Evolutionary conservation across 2,797 vertebrate species (phyloP).

Genomic region (Lagodon rhomboides): DNA sequence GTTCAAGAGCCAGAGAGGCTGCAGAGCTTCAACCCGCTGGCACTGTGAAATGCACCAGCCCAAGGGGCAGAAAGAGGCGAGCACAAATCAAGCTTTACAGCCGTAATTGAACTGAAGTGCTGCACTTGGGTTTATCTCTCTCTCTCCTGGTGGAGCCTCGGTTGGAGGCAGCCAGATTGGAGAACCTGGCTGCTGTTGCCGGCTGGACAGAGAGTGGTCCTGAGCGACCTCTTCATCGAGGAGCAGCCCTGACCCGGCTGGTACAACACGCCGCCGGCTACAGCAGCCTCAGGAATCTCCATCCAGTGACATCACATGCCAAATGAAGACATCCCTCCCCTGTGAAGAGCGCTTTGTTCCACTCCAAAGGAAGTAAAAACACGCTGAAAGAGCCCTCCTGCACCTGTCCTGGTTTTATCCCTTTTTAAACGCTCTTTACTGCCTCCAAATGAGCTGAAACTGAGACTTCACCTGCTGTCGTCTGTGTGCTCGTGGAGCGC

Average conservation of each 20-base stretch:
- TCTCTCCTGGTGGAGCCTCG: conserved; percentile 7
- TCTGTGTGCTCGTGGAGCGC: not conserved
- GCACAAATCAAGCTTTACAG: conserved; percentile 50
- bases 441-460: conserved; percentile 6
- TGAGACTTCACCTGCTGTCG: conserved; percentile 7
- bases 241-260: conserved; percentile 16
- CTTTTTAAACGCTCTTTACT: conserved; percentile 28
- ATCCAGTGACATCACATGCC: conserved; percentile 3
- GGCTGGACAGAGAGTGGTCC: conserved; percentile 31
- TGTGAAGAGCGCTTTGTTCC: not conserved
- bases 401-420: conserved; percentile 8
- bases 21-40: conserved; percentile 17
- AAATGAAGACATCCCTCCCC: conserved; percentile 21
- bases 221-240: conserved; percentile 27
- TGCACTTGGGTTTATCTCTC: conserved; percentile 42
- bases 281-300: conserved; percentile 24
- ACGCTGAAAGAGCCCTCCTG: not conserved
- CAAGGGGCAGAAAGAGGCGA: conserved; percentile 34
- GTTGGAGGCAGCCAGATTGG: conserved; percentile 33
- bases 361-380: not conserved
- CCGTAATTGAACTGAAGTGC: conserved; percentile 61
- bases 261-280: conserved; percentile 13
- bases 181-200: conserved; percentile 17
- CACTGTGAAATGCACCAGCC: conserved; percentile 28
- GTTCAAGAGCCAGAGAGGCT: conserved; percentile 40